These are phyloP conservation scores for Ornithoptera priamus DNA, from an alignment of 2,888 invertebrate species.

Conservation along the genomic window DNA sequence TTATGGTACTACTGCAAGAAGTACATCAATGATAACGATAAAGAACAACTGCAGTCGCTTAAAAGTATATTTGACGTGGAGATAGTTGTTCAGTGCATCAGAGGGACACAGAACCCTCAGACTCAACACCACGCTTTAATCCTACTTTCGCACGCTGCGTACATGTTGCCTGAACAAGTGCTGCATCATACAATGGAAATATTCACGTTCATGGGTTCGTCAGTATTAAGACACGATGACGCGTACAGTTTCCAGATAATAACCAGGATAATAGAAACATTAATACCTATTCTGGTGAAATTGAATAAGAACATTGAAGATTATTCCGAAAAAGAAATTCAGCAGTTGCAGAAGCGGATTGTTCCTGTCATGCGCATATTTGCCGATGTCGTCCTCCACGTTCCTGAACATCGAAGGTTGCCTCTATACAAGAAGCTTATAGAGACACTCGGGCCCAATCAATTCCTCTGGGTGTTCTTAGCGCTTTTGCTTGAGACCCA, in stretches of 20 bases:
- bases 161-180: conserved; percentile 89
- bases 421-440: conserved; percentile 90
- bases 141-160: conserved; percentile 88
- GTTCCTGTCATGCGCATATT: conserved; percentile 91
- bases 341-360: conserved; percentile 70
- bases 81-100: conserved; percentile 91
- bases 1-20: conserved; percentile 86
- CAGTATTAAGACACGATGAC: conserved; percentile 95
- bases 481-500: conserved; percentile 86
- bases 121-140: conserved; percentile 96
- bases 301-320: conserved; percentile 61
- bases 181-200: conserved; percentile 97
- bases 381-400: conserved; percentile 93
- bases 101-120: conserved; percentile 95
- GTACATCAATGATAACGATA: conserved; percentile 66
- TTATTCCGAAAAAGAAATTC: conserved; percentile 56
- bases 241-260: conserved; percentile 97
- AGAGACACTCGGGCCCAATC: conserved; percentile 83
- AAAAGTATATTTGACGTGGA: conserved; percentile 84
- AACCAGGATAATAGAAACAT: conserved; percentile 91
- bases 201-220: conserved; percentile 98
- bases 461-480: conserved; percentile 86
- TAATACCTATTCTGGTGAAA: conserved; percentile 91
- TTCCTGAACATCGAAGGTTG: conserved; percentile 94
- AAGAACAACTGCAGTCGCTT: conserved; percentile 63